Evolutionary conservation across 1,140 invertebrate species (phyloP).

Genomic region (Homalodisca vitripennis): DNA sequence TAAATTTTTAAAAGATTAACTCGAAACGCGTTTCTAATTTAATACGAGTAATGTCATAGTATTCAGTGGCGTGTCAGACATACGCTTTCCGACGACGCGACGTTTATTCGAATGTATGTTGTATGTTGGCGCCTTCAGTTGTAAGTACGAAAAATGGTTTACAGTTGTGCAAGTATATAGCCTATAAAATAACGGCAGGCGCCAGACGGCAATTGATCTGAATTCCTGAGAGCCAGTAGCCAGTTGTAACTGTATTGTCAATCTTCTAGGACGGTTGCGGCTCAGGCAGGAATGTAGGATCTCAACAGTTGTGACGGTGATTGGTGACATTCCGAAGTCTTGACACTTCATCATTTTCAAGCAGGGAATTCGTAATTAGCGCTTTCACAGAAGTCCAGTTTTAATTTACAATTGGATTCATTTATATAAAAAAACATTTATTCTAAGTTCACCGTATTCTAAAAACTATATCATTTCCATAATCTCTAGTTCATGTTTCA

Average conservation of each 20-base stretch:
- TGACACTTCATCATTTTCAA: background rate
- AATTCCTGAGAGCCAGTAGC: too few species aligned
- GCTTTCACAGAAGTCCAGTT: background rate
- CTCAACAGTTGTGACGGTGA: background rate
- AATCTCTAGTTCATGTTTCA: too few species aligned
- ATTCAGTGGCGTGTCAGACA: too few species aligned
- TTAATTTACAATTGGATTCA: background rate
- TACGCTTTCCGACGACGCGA: too few species aligned
- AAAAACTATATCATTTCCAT: too few species aligned
- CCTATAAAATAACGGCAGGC: background rate
- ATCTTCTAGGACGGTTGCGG: background rate
- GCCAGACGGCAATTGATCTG: background rate
- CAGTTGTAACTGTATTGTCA: background rate
- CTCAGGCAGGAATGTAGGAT: background rate
- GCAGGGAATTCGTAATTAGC: background rate
- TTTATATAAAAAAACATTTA: background rate
- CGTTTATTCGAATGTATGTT: background rate
- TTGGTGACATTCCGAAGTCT: background rate
- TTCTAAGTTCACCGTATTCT: too few species aligned
- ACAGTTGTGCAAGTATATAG: background rate
- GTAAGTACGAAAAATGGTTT: background rate
- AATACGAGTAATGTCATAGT: too few species aligned
- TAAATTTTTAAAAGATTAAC: too few species aligned
- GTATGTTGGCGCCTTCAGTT: background rate
- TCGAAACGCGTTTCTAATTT: too few species aligned